These are phyloP conservation scores for Diceros bicornis DNA, from an alignment of 2,797 vertebrate species.

Conservation along the genomic window DNA sequence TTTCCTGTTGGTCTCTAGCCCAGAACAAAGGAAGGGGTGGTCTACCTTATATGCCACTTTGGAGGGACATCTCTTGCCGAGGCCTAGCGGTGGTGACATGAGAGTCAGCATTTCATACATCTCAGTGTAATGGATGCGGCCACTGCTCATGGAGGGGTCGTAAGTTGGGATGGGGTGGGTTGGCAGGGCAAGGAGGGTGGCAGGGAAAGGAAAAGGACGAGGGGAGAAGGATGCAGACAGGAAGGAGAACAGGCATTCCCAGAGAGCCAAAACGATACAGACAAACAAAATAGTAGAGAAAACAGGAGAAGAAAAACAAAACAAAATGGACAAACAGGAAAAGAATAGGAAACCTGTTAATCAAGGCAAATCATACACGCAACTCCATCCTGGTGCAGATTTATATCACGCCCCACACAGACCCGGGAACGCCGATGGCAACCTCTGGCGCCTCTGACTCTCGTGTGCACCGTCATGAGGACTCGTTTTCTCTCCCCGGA, in stretches of 20 bases:
- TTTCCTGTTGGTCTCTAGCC: constrained; percentile 85
- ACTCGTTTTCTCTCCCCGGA: constrained; percentile 52
- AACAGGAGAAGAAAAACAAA: constrained; percentile 88
- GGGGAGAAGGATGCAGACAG: constrained; percentile 81
- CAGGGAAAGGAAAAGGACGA: constrained; percentile 85
- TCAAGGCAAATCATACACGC: constrained; percentile 92
- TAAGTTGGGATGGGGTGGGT: constrained; percentile 69
- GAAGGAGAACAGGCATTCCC: constrained; percentile 89
- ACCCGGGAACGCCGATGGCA: constrained; percentile 86
- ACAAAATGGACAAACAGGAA: constrained; percentile 92
- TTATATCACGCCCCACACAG: constrained; percentile 92
- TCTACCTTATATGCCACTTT: constrained; percentile 99
- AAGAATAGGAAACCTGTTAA: constrained; percentile 94
- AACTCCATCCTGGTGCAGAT: constrained; percentile 89
- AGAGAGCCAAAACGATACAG: constrained; percentile 87
- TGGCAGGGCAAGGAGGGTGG: constrained; percentile 76
- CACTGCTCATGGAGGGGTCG: constrained; percentile 93
- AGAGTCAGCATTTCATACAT: constrained; percentile 99
- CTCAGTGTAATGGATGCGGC: constrained; percentile 99
- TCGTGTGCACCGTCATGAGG: not conserved
- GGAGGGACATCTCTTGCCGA: constrained; percentile 99
- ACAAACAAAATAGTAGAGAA: constrained; percentile 86
- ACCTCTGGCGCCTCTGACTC: constrained; percentile 73
- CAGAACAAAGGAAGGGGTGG: constrained; percentile 89
- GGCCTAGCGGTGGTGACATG: constrained; percentile 99